phyloP scores from a whole-genome alignment of 2,113 vertebrate species.

The Thamnaconus septentrionalis region DNA sequence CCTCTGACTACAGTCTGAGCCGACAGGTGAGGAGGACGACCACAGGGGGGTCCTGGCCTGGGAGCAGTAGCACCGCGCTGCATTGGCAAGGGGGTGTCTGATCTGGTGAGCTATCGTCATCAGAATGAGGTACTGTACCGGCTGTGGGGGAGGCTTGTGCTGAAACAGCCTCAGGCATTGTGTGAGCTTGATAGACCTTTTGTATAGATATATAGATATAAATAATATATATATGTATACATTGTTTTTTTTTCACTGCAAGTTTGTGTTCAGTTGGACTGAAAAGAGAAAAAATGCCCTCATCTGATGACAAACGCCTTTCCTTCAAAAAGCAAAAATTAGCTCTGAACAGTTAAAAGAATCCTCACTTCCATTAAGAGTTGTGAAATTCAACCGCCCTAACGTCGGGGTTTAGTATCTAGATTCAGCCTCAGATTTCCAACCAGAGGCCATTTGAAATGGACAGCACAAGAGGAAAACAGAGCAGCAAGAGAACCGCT shows the following conservation, averaged over 20 bases:
- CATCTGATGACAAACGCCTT: constrained; percentile 47
- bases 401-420: constrained; percentile 55
- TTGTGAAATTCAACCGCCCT: too few species aligned
- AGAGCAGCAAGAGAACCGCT: constrained; percentile 10
- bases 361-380: constrained; percentile 16
- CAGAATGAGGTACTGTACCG: constrained; percentile 65
- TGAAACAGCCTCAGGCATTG: constrained; percentile 63
- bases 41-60: constrained; percentile 16
- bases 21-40: constrained; percentile 16
- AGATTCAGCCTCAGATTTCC: constrained; percentile 67
- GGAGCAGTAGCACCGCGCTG: constrained; percentile 47
- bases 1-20: constrained; percentile 37
- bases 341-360: constrained; percentile 33
- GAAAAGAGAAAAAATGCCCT: constrained; percentile 7
- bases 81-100: constrained; percentile 29
- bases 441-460: constrained; percentile 70
- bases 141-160: constrained; percentile 53
- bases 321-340: constrained; percentile 27
- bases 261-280: constrained; percentile 67
- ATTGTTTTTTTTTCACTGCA: constrained; percentile 39
- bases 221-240: too few species aligned
- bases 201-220: background rate
- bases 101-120: constrained; percentile 48
- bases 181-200: constrained; percentile 67
- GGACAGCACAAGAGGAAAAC: constrained; percentile 58